Percentiles rank a stretch among this genome's conserved stretches.
These are phyloP conservation scores for Serinus canaria DNA, from an alignment of 2,113 vertebrate genomes.

Conservation along the genomic window DNA sequence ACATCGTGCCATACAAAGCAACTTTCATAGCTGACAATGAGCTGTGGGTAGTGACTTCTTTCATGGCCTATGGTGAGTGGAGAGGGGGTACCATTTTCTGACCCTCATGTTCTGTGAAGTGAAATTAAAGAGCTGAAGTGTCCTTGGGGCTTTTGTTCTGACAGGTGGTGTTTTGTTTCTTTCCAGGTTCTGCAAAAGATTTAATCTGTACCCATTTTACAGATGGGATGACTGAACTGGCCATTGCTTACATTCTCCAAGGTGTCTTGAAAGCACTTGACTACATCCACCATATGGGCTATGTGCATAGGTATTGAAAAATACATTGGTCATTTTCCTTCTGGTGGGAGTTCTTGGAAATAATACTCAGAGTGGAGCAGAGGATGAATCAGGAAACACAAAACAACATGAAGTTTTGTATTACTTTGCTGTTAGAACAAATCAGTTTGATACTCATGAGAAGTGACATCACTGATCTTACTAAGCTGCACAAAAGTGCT, in stretches of 20 bases:
- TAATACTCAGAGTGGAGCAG: background rate
- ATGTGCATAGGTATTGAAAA: slow-evolving; percentile 87
- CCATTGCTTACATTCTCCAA: slow-evolving; percentile 92
- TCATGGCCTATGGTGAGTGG: slow-evolving; percentile 94
- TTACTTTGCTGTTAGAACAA: background rate
- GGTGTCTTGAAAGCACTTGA: slow-evolving; percentile 91
- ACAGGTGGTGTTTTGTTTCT: background rate
- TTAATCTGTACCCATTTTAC: slow-evolving; percentile 91
- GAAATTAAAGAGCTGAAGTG: background rate
- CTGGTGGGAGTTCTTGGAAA: background rate
- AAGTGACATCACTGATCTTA: background rate
- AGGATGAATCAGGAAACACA: background rate
- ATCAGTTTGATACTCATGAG: background rate
- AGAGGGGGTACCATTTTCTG: background rate
- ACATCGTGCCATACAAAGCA: slow-evolving; percentile 93
- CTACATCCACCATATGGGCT: slow-evolving; percentile 99
- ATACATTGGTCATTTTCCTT: background rate
- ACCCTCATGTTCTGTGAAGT: background rate
- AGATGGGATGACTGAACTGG: slow-evolving; percentile 92
- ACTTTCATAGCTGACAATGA: slow-evolving; percentile 95
- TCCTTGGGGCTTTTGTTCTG: background rate
- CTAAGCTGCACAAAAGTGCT: background rate
- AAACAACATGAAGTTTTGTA: background rate
- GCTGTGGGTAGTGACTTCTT: slow-evolving; percentile 95
- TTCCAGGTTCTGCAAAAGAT: slow-evolving; percentile 92